A percentile compares a stretch with the other conserved stretches of the same genome.
phyloP scores from a whole-genome alignment of 2,888 invertebrate genomes.

The Diarsia rubi region DNA sequence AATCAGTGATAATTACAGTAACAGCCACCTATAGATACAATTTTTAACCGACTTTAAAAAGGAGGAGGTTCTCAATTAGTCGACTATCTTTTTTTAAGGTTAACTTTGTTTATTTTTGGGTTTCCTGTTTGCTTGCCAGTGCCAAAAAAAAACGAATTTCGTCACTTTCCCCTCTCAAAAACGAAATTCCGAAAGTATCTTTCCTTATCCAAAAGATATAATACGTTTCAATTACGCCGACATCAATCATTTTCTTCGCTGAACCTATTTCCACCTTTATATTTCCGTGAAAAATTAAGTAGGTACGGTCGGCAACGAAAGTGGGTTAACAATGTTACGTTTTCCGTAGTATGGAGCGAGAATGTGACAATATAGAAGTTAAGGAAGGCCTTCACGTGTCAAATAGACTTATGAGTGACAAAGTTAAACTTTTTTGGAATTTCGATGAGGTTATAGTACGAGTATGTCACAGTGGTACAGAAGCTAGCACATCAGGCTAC shows the following conservation, averaged over 20 bases:
- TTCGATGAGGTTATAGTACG: not conserved
- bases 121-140: not conserved
- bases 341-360: not conserved
- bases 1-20: too few relatives aligned
- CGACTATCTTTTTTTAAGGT: not conserved
- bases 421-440: not conserved
- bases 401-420: not conserved
- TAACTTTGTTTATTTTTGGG: too few relatives aligned
- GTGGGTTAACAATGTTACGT: conserved; percentile 14
- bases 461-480: not conserved
- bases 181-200: not conserved
- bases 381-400: not conserved
- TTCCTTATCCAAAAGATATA: conserved; percentile 17
- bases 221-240: conserved; percentile 31
- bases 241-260: conserved; percentile 41
- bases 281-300: conserved; percentile 26
- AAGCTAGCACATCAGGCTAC: too few relatives aligned
- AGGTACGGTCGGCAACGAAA: conserved; percentile 26
- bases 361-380: conserved; percentile 7
- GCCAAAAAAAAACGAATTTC: not conserved
- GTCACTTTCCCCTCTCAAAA: not conserved
- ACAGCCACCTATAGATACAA: too few relatives aligned
- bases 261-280: conserved; percentile 27
- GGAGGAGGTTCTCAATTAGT: too few relatives aligned
- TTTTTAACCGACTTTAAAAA: too few relatives aligned